Evolutionary conservation across 2,888 invertebrate species (phyloP).

Genomic region (Miltochrista miniata): DNA sequence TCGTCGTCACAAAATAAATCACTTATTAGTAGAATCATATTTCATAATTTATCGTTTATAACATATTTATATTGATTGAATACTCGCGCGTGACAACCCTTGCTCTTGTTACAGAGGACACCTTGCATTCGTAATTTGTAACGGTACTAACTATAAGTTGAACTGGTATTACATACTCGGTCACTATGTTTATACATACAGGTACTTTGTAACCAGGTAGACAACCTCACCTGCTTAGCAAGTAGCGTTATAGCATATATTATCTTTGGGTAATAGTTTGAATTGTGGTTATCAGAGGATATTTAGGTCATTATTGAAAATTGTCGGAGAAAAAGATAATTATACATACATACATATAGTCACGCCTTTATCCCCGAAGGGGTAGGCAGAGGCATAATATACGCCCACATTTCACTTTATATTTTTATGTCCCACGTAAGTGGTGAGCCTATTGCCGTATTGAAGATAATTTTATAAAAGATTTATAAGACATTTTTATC

Average conservation of each 20-base stretch:
- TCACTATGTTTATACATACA: conserved; percentile 14
- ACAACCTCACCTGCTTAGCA: background rate
- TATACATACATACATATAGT: too few relatives aligned
- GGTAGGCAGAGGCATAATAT: too few relatives aligned
- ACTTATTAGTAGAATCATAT: too few relatives aligned
- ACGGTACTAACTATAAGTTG: conserved; percentile 27
- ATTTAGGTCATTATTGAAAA: background rate
- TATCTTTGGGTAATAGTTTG: too few relatives aligned
- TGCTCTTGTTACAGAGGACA: conserved; percentile 11
- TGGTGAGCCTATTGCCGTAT: too few relatives aligned
- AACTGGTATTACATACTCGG: conserved; percentile 28
- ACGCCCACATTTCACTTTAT: too few relatives aligned
- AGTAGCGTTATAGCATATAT: conserved; percentile 1
- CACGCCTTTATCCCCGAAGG: too few relatives aligned
- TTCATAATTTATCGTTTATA: too few relatives aligned
- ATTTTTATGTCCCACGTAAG: too few relatives aligned
- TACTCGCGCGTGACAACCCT: conserved; percentile 18
- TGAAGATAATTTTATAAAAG: too few relatives aligned
- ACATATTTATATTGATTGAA: background rate
- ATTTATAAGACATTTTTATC: too few relatives aligned
- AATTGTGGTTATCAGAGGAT: background rate
- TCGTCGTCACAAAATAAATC: background rate
- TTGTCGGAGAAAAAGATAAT: too few relatives aligned
- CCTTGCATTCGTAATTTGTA: conserved; percentile 35
- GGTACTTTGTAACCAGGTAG: conserved; percentile 18